Base-by-base conservation (phyloP, 2,888 invertebrate genomes). In the Formica aserva region DNA sequence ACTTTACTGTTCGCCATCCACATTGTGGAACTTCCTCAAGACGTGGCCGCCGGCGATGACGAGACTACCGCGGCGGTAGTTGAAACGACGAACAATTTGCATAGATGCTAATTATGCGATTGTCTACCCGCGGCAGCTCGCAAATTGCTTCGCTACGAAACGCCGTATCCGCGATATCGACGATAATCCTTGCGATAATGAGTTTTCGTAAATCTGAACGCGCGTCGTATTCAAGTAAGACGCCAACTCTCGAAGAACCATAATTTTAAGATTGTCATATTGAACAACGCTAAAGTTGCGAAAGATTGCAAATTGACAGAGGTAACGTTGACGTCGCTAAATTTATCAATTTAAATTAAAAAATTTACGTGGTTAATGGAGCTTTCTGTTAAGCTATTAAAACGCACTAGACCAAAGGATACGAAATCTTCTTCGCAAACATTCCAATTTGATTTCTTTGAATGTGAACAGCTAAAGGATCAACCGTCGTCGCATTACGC, bases 101-200 rank as follows among this genome's bases (percentile, higher is more conserved):
- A 80, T 80, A 80, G 78, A 80, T 60, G 78, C 78, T 80, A 80
- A 80, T 80, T 60, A 72, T 60, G 22, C 32, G 22, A 78, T 41
- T 60, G 78, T 72, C 78, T 80, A 80, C 45, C 45, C 38, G 57
- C 77, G 41, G 78, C 57, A 57, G 71, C 55, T 18, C 32, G 32
- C 60, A 60, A 80, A 60, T 72, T 72, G 72, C 78, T 60, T 72
- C 45, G 57, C 41, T 22, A 77, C 52, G 52, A 35, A 22, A 41
- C 66, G 22, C 11, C 18, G 26, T 26, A 45, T 18, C 35, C 41
- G 35, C 45, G 26, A 18, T 80, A 80, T 80, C 35, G 60, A 45
- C 72, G 45, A 80, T 80, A 80, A 60, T 60, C 45, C 18, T 22
- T 60, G 11, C 45, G 9, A 5, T 78, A 78, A 78, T 41, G 32